Conservation (phyloP, 2,797 vertebrate genomes). For the Parauchenoglanis ngamensis region DNA sequence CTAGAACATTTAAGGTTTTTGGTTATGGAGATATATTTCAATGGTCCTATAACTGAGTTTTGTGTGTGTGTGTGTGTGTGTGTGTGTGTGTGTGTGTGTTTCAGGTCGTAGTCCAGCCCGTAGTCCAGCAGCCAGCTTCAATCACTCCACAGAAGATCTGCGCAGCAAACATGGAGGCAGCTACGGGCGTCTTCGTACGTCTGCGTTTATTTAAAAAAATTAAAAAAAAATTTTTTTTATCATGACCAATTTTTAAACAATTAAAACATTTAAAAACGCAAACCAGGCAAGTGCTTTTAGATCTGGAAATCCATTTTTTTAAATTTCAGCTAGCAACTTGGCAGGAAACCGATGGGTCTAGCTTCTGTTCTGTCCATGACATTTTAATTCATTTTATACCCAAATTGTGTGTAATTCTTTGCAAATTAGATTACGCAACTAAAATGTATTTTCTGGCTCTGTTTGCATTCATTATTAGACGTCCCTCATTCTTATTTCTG, state of each 20-base stretch:
- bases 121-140: slow-evolving; percentile 71
- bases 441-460: not conserved
- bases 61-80: not conserved
- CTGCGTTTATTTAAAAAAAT: not conserved
- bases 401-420: no score
- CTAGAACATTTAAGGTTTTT: not conserved
- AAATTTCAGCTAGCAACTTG: not conserved
- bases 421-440: not conserved
- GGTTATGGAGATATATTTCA: not conserved
- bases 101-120: slow-evolving; percentile 73
- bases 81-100: slow-evolving; percentile 24
- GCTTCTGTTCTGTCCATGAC: not conserved
- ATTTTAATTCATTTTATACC: not conserved
- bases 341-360: not conserved
- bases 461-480: not conserved
- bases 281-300: not conserved
- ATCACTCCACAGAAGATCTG: slow-evolving; percentile 90
- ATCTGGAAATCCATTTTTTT: not conserved
- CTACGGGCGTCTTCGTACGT: slow-evolving; percentile 91
- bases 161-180: slow-evolving; percentile 75
- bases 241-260: not conserved
- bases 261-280: not conserved
- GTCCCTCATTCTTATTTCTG: not conserved
- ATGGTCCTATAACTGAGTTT: not conserved
- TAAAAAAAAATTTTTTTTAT: not conserved